Evolutionary conservation across 2,797 vertebrate genomes (phyloP), one percentile per base, ranked within the genome.

Genomic region (Lycodopsis pacificus): DNA sequence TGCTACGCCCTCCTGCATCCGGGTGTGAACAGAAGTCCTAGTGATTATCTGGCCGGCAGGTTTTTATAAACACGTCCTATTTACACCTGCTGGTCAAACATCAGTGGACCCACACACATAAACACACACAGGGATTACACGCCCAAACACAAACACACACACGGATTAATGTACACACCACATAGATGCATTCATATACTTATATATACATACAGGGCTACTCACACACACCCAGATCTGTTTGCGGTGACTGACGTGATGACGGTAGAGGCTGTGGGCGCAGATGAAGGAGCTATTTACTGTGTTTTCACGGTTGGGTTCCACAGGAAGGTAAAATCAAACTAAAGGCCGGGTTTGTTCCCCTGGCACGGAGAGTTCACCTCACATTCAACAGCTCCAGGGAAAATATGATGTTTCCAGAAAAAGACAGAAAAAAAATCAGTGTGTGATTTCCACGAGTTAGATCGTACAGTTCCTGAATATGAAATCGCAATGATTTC

Each of bases 211-310:
- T 61, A 67, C 63, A 76, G 7, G 7, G 19, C 62, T 30, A 3
- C n/a, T n/a, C 63, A 74, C 30, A 77, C 73, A 88, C 73, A 87
- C 9, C 20, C 48, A 13, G 53, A 79, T 76, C 71, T 89, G 88
- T 90, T 86, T 71, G 49, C 36, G 5, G 62, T 25, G 65, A 66
- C 75, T 58, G 69, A 25, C 30, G 68, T 58, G 65, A 91, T 92
- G 85, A 94, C 92, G 86, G 90, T 87, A 56, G 75, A 38, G 36
- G 79, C 90, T 93, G 92, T 93, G 3, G 34, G 83, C 61, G 74
- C 79, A 49, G 66, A 90, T 91, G 86, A 93, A 90, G 81, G 86
- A 83, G 78, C 86, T 83, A 91, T 92, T 89, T 90, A 91, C 81
- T 64, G 61, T 51, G 77, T 89, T 86, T 83, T 83, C 59, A 74